phyloP scores from a whole-genome alignment of 2,113 vertebrate genomes.

The Dromiciops gliroides region DNA sequence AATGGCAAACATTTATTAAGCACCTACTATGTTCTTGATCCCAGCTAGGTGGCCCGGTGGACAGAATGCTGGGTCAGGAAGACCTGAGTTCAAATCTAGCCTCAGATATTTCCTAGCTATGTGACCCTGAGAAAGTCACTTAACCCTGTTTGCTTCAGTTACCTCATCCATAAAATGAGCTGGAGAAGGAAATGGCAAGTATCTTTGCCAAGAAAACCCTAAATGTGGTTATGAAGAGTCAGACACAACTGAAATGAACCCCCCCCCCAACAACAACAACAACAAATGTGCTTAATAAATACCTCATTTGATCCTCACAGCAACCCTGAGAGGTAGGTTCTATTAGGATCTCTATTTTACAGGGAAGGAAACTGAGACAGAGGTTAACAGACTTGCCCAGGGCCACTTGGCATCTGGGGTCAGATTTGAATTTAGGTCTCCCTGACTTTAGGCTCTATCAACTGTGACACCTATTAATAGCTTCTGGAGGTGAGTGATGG shows the following conservation, averaged over 20 bases:
- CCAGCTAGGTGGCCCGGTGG: not conserved
- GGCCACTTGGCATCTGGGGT: too few relatives aligned
- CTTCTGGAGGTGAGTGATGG: too few relatives aligned
- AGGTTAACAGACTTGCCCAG: not conserved
- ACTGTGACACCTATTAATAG: too few relatives aligned
- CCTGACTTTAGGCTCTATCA: not conserved
- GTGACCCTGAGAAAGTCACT: not conserved
- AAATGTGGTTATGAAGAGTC: not conserved
- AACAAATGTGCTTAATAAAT: not conserved
- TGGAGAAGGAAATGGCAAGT: not conserved
- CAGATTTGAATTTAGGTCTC: too few relatives aligned
- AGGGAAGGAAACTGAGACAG: not conserved
- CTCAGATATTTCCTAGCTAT: too few relatives aligned
- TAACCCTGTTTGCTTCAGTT: not conserved
- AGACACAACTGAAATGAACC: not conserved
- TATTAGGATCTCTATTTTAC: not conserved
- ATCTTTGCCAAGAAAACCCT: not conserved
- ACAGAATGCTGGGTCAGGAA: too few relatives aligned
- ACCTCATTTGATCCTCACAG: not conserved
- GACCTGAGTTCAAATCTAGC: too few relatives aligned
- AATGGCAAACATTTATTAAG: not conserved
- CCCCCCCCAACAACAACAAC: too few relatives aligned
- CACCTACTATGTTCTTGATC: not conserved
- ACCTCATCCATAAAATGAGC: not conserved
- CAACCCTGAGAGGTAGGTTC: not conserved